Percentiles rank a stretch among this genome's conserved stretches.
These are phyloP conservation scores for Alcis repandata DNA, from an alignment of 2,888 invertebrate genomes.

Conservation along the genomic window DNA sequence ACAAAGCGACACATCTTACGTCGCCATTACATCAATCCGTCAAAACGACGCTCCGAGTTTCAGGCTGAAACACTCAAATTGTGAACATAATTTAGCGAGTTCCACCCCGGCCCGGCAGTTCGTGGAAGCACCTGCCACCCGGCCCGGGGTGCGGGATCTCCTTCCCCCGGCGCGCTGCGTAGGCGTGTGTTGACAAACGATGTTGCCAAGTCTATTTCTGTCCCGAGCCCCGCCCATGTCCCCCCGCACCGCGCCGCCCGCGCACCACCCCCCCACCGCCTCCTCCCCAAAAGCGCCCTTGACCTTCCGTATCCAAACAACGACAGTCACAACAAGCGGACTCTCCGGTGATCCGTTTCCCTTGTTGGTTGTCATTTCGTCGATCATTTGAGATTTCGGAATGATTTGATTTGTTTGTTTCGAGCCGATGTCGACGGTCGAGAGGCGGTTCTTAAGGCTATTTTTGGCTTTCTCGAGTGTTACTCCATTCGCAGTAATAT, in stretches of 20 bases:
- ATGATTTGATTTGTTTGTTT: slow-evolving; percentile 17
- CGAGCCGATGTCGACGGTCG: slow-evolving; percentile 2
- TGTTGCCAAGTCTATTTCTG: slow-evolving; percentile 78
- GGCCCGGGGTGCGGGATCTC: slow-evolving; percentile 12
- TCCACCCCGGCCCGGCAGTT: slow-evolving; percentile 46
- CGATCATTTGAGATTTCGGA: slow-evolving; percentile 9
- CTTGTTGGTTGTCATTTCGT: slow-evolving; percentile 40
- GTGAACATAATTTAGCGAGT: slow-evolving; percentile 54
- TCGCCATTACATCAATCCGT: slow-evolving; percentile 34
- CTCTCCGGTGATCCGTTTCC: slow-evolving; percentile 61
- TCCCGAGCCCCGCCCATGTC: slow-evolving; percentile 65
- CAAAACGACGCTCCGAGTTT: slow-evolving; percentile 48
- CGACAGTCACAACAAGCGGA: slow-evolving; percentile 80
- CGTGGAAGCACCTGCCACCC: slow-evolving; percentile 38
- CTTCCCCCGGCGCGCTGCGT: slow-evolving; percentile 60
- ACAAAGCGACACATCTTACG: slow-evolving; percentile 32
- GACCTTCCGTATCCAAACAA: slow-evolving; percentile 85
- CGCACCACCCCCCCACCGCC: slow-evolving; percentile 47
- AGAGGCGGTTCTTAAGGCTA: slow-evolving; percentile 1
- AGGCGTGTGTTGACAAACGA: slow-evolving; percentile 85
- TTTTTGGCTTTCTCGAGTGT: slow-evolving; percentile 8
- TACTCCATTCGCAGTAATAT: background rate
- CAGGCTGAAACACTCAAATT: slow-evolving; percentile 51
- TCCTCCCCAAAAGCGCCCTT: slow-evolving; percentile 71
- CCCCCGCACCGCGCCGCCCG: slow-evolving; percentile 48